A percentile compares a stretch with the other conserved stretches of the same genome.
phyloP scores from a whole-genome alignment of 2,797 vertebrate species.

The Cephalopachus bancanus region DNA sequence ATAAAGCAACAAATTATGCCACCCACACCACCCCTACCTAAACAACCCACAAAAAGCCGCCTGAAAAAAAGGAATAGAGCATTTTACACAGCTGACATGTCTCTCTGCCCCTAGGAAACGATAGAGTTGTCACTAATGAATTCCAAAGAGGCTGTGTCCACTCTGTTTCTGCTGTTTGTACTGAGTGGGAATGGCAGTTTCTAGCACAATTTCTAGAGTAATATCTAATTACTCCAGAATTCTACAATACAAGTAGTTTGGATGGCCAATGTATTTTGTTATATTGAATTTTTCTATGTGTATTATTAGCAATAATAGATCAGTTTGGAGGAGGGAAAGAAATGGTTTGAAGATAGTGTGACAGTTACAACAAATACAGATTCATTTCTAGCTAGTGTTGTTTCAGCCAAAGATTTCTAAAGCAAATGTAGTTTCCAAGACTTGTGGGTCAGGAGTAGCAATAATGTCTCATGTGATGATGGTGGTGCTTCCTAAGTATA shows the following conservation, averaged over 20 bases:
- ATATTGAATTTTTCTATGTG: neutral
- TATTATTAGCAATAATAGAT: neutral
- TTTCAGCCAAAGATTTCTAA: neutral
- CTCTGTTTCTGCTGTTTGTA: neutral
- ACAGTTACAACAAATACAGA: neutral
- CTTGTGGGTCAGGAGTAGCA: neutral
- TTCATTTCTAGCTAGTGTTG: neutral
- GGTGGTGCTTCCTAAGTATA: neutral
- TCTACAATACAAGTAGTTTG: neutral
- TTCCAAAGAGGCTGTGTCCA: neutral
- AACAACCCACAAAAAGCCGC: neutral
- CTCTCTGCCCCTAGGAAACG: neutral
- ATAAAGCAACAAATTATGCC: neutral
- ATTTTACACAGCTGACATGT: neutral
- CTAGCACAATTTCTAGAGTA: neutral
- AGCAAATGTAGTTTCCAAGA: neutral
- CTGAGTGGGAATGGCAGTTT: neutral
- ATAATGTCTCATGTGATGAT: neutral
- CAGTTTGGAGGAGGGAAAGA: neutral
- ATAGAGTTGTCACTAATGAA: neutral
- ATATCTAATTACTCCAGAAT: neutral
- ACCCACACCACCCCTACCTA: neutral
- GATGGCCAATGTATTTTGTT: neutral
- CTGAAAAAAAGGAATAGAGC: neutral
- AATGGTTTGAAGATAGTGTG: neutral